Base-by-base conservation (phyloP, 2,888 invertebrate genomes). In the Chloroclystis v-ata region DNA sequence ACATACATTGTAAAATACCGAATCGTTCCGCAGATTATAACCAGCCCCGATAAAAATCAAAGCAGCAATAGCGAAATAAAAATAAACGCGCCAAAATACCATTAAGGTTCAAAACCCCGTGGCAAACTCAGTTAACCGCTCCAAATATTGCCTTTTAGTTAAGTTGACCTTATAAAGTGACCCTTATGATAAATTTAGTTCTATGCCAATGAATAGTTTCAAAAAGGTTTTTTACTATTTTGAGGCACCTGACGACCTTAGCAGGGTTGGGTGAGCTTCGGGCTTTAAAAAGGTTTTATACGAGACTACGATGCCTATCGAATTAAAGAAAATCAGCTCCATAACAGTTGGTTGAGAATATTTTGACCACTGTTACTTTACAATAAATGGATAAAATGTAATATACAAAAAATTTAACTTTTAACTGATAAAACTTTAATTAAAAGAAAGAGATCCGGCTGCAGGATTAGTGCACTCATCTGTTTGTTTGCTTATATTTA, bases 151-250 rank as follows among this genome's bases (percentile, higher is more conserved):
- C 11, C 43, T 33, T 40, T 44, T 45, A 49, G 45, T 49, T 49
- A 28, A 20, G 33, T 4, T 37, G 13, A 33, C 32, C 32, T 33
- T 33, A 33, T 33, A 33, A 33, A 42, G 16, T 28, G 45, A 42
- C 35, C 49, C 49, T 24, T 45, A 28, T 26, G 45, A 38, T 49
- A 29, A 13, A 25, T 37, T 42, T 49, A 45, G 45, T 41, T 43
- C 57, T 60, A 52, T 60, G 59, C 64, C 75, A 75, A 49, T 75
- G 75, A 73, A 72, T 82, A 82, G 81, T 81, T 82, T 71, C 72
- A 75, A 75, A 77, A 71, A 68, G 57, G 28, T 56, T 63, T 67
- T 64, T 63, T 71, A 68, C 75, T 79, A 78, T 81, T 80, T 79
- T 73, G 69, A 70, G 72, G 68, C 73, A 76, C 74, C 70, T 70